Evolutionary conservation across 2,888 invertebrate species (phyloP), one percentile per base, ranked within the genome.

Genomic region (Synanthedon formicaeformis): DNA sequence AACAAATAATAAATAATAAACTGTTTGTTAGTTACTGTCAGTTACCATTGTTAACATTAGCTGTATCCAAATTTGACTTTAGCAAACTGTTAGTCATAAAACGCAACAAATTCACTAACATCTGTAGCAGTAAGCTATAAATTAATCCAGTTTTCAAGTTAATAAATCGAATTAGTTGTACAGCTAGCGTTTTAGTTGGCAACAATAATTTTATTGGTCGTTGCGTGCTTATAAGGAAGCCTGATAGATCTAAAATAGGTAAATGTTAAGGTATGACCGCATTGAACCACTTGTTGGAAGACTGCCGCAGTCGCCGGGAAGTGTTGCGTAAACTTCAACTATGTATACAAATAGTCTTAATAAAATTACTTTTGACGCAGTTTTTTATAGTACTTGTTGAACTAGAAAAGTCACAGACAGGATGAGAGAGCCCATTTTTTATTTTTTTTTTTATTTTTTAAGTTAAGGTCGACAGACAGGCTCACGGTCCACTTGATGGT

Each of bases 41-140:
- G 45, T n/a, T 45, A 45, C 45, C 45, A 13, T 45, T 45, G 45
- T 14, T 45, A 45, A 45, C 45, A n/a, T 14, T 14, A 45, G n/a
- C 13, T 13, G 14, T 45, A 45, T 45, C 45, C 45, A 45, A 45
- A 45, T 13, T n/a, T 45, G 45, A 45, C n/a, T 45, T 5, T 45
- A 45, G 13, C 14, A n/a, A 45, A 14, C n/a, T 45, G 45, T 50
- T 45, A 52, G 41, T 50, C 18, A 41, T 41, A 52, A 41, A 55
- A 34, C 10, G 45, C 41, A 54, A 56, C 58, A 57, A 59, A 58
- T 59, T 58, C 53, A 51, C 60, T 57, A 52, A 58, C 57, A 55
- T 55, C 52, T 54, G 34, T 13, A 45, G 14, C 45, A 45, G 11
- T 13, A 8, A 10, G 14, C 45, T 0, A 45, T n/a, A 45, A 45